These are phyloP conservation scores for Nicator chloris DNA, from an alignment of 2,113 vertebrate species.

Conservation along the genomic window DNA sequence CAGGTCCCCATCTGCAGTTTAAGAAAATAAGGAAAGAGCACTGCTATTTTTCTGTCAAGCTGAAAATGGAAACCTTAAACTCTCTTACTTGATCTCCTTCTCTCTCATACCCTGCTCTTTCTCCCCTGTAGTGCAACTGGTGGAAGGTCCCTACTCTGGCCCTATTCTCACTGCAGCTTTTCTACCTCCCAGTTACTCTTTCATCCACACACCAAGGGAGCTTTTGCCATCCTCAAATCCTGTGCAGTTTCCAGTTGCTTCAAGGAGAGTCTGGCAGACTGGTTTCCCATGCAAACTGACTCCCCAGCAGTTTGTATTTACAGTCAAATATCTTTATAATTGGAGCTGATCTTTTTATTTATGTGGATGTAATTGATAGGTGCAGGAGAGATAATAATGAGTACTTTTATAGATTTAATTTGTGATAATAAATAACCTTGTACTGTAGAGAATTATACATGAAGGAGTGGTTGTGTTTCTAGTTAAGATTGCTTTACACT, in stretches of 20 bases:
- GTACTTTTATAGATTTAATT: background rate
- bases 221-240: background rate
- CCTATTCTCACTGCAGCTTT: background rate
- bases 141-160: background rate
- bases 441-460: background rate
- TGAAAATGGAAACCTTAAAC: background rate
- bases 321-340: background rate
- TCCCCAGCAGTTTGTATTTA: background rate
- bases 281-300: background rate
- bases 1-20: background rate
- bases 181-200: background rate
- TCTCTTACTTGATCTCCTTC: background rate
- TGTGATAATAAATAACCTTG: background rate
- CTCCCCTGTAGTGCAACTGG: accelerated
- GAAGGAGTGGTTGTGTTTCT: background rate
- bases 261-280: background rate
- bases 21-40: background rate
- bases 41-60: background rate
- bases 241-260: background rate
- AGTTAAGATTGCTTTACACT: background rate
- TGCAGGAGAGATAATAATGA: background rate
- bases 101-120: background rate
- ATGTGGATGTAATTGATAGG: background rate
- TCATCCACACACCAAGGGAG: background rate
- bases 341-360: background rate